Evolutionary conservation across 1,140 invertebrate genomes (phyloP).

Genomic region (Drosophila trapezifrons): DNA sequence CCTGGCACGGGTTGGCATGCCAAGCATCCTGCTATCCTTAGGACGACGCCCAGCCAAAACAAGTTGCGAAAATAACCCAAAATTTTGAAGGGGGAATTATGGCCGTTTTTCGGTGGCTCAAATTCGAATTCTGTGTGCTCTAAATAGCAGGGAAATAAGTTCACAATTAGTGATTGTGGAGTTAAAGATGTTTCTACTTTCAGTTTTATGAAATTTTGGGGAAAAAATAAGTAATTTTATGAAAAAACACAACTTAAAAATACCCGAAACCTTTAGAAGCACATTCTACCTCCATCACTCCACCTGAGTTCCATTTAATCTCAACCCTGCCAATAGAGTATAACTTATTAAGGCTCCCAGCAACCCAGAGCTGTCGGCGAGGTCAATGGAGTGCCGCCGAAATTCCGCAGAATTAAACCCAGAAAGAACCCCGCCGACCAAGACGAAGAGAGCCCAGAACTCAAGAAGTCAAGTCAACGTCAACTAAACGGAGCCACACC

Average conservation of each 20-base stretch:
- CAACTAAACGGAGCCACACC: slow-evolving; percentile 37
- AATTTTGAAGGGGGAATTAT: slow-evolving; percentile 38
- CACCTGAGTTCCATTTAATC: not conserved
- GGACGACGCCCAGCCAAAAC: slow-evolving; percentile 18
- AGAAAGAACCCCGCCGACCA: slow-evolving; percentile 11
- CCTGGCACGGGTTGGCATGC: slow-evolving; percentile 67
- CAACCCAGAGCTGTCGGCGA: slow-evolving; percentile 43
- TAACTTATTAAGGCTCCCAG: slow-evolving; percentile 36
- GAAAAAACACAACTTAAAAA: not conserved
- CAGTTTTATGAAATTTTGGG: too few species aligned
- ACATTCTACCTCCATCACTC: not conserved
- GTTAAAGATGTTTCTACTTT: too few species aligned
- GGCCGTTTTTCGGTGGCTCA: not conserved
- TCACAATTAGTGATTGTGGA: too few species aligned
- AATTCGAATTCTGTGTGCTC: slow-evolving; percentile 13
- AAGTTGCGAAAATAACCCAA: slow-evolving; percentile 53
- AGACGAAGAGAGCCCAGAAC: slow-evolving; percentile 10
- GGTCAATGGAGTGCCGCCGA: slow-evolving; percentile 70
- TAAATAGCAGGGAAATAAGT: not conserved
- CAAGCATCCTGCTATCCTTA: slow-evolving; percentile 42
- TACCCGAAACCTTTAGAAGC: too few species aligned
- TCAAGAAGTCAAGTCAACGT: slow-evolving; percentile 8
- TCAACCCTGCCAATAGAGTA: slow-evolving; percentile 19
- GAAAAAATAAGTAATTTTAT: too few species aligned
- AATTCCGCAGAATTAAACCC: slow-evolving; percentile 71